phyloP scores from a whole-genome alignment of 2,113 vertebrate genomes.

The Alethe diademata region DNA sequence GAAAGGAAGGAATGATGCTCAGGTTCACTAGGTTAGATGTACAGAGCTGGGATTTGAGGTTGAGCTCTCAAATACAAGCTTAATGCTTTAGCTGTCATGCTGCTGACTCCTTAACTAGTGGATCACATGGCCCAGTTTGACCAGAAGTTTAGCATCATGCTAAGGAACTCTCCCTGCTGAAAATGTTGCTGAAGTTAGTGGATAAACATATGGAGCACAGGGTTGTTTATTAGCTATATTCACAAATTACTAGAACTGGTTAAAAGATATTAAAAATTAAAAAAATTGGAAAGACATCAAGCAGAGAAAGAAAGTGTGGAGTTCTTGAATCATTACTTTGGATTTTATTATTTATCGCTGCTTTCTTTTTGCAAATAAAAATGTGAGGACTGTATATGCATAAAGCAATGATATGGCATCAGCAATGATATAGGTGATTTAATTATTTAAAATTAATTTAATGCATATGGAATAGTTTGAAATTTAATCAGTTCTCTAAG shows the following conservation, averaged over 20 bases:
- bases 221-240: background rate
- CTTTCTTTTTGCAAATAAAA: background rate
- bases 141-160: background rate
- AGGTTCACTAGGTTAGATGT: accelerated
- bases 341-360: background rate
- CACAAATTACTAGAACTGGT: background rate
- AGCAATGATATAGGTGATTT: background rate
- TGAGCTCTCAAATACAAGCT: background rate
- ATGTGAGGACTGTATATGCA: background rate
- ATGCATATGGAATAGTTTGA: background rate
- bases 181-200: background rate
- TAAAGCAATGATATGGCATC: background rate
- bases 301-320: background rate
- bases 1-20: background rate
- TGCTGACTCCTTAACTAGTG: background rate
- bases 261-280: background rate
- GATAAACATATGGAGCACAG: background rate
- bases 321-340: background rate
- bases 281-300: background rate
- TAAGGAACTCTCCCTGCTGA: background rate
- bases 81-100: background rate
- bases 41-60: background rate
- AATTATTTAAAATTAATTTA: background rate
- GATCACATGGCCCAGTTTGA: background rate
- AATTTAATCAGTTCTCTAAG: background rate